Conservation (phyloP, 2,113 vertebrate genomes). For the Bubo blakistoni region DNA sequence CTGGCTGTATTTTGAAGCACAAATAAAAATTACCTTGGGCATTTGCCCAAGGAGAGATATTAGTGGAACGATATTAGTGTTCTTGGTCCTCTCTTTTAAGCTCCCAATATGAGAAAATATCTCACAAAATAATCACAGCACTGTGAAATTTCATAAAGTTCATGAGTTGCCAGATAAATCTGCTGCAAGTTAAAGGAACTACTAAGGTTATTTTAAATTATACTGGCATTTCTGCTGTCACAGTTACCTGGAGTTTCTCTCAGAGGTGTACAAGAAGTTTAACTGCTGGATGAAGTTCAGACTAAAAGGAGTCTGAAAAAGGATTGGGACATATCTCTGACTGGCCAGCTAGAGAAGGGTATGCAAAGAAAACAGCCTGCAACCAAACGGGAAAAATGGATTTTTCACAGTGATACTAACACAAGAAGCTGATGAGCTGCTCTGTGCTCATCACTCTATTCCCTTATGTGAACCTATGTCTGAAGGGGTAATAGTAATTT, state of each 20-base stretch:
- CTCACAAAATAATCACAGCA: background rate
- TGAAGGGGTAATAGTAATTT: slow-evolving; percentile 10
- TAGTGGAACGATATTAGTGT: background rate
- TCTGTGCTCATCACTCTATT: background rate
- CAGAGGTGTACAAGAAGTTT: background rate
- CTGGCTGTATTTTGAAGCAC: background rate
- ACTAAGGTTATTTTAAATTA: background rate
- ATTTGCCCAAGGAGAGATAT: background rate
- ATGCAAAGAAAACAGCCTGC: background rate
- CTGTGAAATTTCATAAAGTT: background rate
- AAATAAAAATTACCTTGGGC: background rate
- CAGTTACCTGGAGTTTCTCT: background rate
- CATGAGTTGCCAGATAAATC: background rate
- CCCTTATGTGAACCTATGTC: slow-evolving; percentile 11
- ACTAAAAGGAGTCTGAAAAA: background rate
- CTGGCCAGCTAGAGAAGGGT: background rate
- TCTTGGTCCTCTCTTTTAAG: background rate
- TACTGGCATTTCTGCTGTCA: background rate
- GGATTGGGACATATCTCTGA: background rate
- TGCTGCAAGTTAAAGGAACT: background rate
- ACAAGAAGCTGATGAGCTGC: background rate
- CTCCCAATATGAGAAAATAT: background rate
- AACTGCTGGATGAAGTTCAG: background rate
- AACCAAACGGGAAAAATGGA: background rate
- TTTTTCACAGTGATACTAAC: background rate